phyloP scores from a whole-genome alignment of 2,888 invertebrate species.

The Pachydiplax longipennis region DNA sequence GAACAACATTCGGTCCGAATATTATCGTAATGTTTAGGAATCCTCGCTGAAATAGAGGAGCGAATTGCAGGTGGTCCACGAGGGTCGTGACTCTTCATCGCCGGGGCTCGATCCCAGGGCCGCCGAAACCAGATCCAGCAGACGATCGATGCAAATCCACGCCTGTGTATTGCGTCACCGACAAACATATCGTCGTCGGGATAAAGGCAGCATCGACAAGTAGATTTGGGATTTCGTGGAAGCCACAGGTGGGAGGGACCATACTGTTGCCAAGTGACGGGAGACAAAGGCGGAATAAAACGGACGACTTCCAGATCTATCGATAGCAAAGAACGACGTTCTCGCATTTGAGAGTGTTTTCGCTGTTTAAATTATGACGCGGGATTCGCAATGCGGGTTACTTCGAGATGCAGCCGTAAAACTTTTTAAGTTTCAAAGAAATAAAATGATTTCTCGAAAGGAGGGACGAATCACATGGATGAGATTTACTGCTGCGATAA shows the following conservation, averaged over 20 bases:
- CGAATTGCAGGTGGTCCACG: too few relatives aligned
- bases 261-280: neutral
- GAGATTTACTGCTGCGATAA: too few relatives aligned
- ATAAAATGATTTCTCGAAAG: too few relatives aligned
- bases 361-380: too few relatives aligned
- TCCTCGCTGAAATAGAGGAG: too few relatives aligned
- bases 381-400: too few relatives aligned
- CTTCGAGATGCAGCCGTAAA: too few relatives aligned
- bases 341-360: neutral
- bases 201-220: constrained; percentile 23
- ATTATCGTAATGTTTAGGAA: too few relatives aligned
- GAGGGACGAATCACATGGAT: too few relatives aligned
- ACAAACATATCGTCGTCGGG: neutral
- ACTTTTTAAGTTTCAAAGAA: too few relatives aligned
- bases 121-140: neutral
- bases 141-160: neutral
- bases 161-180: neutral
- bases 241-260: constrained; percentile 20
- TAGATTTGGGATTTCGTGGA: constrained; percentile 28
- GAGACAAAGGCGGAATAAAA: too few relatives aligned
- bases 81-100: neutral
- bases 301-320: neutral
- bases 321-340: neutral
- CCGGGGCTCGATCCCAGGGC: neutral
- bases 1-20: too few relatives aligned